Conservation (phyloP, 2,888 invertebrate genomes). For the Drosophila atroscutellata region DNA sequence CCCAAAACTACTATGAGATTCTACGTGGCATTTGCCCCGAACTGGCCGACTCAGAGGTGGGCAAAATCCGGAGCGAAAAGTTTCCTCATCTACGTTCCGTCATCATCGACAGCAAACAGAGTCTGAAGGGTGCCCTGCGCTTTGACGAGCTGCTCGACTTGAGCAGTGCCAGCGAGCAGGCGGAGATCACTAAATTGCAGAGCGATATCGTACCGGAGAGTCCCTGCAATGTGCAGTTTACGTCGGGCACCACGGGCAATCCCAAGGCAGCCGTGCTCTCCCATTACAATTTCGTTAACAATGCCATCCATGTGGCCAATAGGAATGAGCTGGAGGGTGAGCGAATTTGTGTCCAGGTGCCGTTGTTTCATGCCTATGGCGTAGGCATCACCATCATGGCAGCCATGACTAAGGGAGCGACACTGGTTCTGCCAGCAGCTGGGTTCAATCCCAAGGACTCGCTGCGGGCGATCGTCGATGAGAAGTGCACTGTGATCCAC, state of each 20-base stretch:
- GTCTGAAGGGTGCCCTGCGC: constrained; percentile 85
- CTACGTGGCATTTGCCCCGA: constrained; percentile 88
- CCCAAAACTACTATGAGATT: constrained; percentile 89
- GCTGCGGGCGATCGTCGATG: constrained; percentile 88
- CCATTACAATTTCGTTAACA: constrained; percentile 91
- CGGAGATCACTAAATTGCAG: constrained; percentile 84
- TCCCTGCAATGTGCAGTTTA: constrained; percentile 92
- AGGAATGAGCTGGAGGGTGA: constrained; percentile 85
- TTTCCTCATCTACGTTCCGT: constrained; percentile 86
- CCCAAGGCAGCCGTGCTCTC: constrained; percentile 91
- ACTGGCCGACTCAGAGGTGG: constrained; percentile 84
- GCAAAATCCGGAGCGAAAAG: constrained; percentile 84
- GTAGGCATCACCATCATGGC: constrained; percentile 88
- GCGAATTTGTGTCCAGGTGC: constrained; percentile 88
- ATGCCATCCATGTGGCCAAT: constrained; percentile 88
- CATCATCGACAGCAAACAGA: constrained; percentile 86
- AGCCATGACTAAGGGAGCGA: constrained; percentile 87
- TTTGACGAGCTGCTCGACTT: constrained; percentile 85
- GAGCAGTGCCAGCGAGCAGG: constrained; percentile 53
- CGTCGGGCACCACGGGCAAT: constrained; percentile 91
- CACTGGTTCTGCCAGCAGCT: constrained; percentile 87
- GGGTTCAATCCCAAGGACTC: constrained; percentile 88
- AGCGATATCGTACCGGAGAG: constrained; percentile 88
- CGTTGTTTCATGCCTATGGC: constrained; percentile 94
- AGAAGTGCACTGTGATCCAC: constrained; percentile 90